Conservation (phyloP, 2,888 invertebrate genomes). For the Harpalus rubripes region DNA sequence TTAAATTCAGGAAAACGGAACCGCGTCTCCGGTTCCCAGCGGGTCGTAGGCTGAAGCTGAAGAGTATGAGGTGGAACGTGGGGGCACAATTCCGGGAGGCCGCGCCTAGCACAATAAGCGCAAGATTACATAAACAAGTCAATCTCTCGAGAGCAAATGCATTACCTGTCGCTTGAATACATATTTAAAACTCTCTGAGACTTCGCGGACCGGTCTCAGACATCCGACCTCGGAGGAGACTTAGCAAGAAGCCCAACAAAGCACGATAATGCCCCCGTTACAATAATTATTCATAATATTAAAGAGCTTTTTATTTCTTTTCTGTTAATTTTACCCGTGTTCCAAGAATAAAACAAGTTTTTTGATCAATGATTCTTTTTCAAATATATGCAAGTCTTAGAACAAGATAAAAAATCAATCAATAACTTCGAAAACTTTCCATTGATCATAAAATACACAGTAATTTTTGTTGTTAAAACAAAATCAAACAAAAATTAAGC, state of each 20-base stretch:
- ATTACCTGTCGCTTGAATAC: constrained; percentile 64
- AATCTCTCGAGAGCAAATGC: constrained; percentile 59
- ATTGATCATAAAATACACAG: constrained; percentile 23
- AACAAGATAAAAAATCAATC: constrained; percentile 5
- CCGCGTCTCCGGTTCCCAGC: constrained; percentile 41
- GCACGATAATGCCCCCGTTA: not conserved
- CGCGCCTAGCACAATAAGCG: constrained; percentile 61
- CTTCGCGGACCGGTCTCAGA: constrained; percentile 1
- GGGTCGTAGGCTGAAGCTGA: not conserved
- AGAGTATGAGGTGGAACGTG: too few species aligned
- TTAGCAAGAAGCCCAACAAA: not conserved
- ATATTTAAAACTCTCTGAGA: constrained; percentile 54
- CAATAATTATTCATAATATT: constrained; percentile 24
- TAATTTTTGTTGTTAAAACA: constrained; percentile 44
- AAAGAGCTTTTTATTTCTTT: constrained; percentile 5
- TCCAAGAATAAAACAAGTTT: not conserved
- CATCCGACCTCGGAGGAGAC: not conserved
- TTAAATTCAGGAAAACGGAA: constrained; percentile 65
- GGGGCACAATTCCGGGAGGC: constrained; percentile 41
- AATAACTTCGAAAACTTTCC: constrained; percentile 24
- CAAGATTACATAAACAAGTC: constrained; percentile 66
- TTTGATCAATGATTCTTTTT: constrained; percentile 1
- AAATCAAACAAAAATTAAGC: constrained; percentile 46
- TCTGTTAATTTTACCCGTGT: not conserved
- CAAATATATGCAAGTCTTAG: not conserved